Evolutionary conservation across 2,113 vertebrate species (phyloP).

Genomic region (Rhodinocichla rosea): DNA sequence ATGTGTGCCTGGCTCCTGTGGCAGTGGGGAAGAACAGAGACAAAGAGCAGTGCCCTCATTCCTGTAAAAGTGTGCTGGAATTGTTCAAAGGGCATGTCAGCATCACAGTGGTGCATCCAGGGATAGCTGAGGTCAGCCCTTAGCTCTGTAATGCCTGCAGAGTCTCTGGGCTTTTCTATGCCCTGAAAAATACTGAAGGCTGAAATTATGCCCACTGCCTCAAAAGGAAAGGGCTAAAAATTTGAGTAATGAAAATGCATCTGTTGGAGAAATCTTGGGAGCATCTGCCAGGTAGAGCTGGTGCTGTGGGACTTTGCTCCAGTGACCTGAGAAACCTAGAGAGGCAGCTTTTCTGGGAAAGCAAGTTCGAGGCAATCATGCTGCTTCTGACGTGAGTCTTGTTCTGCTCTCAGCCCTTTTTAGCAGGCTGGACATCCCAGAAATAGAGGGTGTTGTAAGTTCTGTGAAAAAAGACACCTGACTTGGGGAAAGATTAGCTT

Average conservation of each 20-base stretch:
- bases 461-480: neutral
- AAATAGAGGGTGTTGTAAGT: neutral
- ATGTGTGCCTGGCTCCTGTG: neutral
- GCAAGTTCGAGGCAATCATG: neutral
- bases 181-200: neutral
- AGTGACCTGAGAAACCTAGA: neutral
- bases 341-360: neutral
- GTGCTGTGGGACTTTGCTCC: slow-evolving; percentile 11
- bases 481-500: neutral
- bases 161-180: neutral
- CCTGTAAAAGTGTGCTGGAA: neutral
- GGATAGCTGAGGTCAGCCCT: neutral
- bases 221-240: neutral
- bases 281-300: neutral
- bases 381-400: neutral
- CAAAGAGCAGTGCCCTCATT: neutral
- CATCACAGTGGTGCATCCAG: neutral
- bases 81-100: neutral
- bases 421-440: neutral
- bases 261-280: neutral
- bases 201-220: neutral
- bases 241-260: neutral
- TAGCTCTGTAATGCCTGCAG: neutral
- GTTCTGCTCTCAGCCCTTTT: neutral
- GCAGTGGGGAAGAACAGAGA: neutral